These are phyloP conservation scores for Leucoma salicis DNA, from an alignment of 2,888 invertebrate genomes.

Conservation along the genomic window DNA sequence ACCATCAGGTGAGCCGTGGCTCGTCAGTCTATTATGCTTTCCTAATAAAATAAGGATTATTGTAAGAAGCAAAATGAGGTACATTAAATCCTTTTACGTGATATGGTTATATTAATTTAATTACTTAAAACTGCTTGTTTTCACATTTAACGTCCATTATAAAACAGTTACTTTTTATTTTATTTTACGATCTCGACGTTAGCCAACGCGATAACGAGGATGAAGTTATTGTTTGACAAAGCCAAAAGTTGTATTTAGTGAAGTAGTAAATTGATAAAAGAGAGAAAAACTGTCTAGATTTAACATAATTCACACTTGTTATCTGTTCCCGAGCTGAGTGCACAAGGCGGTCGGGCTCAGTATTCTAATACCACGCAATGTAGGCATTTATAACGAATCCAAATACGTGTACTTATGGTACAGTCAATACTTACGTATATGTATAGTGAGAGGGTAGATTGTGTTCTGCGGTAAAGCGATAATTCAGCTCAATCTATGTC, in stretches of 20 bases:
- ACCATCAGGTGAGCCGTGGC: too few relatives aligned
- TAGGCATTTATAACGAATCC: constrained; percentile 15
- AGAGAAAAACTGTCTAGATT: constrained; percentile 65
- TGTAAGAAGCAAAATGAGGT: too few relatives aligned
- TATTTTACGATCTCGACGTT: neutral
- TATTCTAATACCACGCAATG: constrained; percentile 29
- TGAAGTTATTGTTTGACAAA: constrained; percentile 50
- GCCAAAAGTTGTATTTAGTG: constrained; percentile 60
- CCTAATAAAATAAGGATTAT: too few relatives aligned
- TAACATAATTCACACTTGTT: constrained; percentile 75
- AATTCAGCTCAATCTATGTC: constrained; percentile 82
- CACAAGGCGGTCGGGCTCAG: constrained; percentile 50
- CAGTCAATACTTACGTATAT: constrained; percentile 16
- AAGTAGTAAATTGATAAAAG: constrained; percentile 69
- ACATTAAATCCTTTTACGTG: too few relatives aligned
- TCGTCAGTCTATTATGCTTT: too few relatives aligned
- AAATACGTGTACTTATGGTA: constrained; percentile 3
- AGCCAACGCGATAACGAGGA: constrained; percentile 15
- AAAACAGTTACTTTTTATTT: neutral
- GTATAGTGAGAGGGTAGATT: constrained; percentile 57
- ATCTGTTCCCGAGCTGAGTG: constrained; percentile 63
- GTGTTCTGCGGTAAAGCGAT: constrained; percentile 82
- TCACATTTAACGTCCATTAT: too few relatives aligned
- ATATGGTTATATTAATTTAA: too few relatives aligned
- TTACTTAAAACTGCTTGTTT: too few relatives aligned